These are phyloP conservation scores for Urocitellus parryii DNA, from an alignment of 2,113 vertebrate genomes.

Conservation along the genomic window DNA sequence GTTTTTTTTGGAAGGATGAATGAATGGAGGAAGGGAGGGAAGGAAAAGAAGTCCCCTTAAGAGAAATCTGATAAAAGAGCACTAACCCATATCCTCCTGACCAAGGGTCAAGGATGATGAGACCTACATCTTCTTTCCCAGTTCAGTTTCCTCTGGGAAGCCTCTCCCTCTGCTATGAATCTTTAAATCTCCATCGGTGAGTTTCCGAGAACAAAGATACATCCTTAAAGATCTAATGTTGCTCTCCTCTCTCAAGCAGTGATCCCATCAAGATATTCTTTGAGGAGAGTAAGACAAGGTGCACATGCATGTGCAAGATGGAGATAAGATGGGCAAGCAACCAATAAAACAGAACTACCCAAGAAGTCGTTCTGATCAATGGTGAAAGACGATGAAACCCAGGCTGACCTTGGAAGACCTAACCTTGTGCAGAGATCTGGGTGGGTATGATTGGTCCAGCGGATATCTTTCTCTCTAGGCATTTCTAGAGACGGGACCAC, in stretches of 20 bases:
- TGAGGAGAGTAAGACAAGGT: background rate
- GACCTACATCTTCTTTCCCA: background rate
- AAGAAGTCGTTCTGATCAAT: background rate
- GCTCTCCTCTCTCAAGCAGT: background rate
- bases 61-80: background rate
- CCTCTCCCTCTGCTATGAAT: background rate
- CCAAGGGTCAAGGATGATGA: background rate
- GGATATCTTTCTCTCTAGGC: background rate
- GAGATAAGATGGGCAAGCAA: background rate
- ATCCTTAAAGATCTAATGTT: background rate
- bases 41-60: background rate
- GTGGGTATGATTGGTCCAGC: background rate
- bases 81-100: background rate
- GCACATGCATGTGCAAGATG: background rate
- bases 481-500: background rate
- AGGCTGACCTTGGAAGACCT: background rate
- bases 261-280: slow-evolving; percentile 31
- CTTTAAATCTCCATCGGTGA: background rate
- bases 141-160: background rate
- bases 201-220: background rate
- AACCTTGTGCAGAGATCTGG: background rate
- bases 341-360: background rate
- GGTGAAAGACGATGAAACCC: background rate
- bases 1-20: background rate
- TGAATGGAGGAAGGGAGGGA: background rate